Conservation (phyloP, 2,113 vertebrate genomes). For the Fulica atra region DNA sequence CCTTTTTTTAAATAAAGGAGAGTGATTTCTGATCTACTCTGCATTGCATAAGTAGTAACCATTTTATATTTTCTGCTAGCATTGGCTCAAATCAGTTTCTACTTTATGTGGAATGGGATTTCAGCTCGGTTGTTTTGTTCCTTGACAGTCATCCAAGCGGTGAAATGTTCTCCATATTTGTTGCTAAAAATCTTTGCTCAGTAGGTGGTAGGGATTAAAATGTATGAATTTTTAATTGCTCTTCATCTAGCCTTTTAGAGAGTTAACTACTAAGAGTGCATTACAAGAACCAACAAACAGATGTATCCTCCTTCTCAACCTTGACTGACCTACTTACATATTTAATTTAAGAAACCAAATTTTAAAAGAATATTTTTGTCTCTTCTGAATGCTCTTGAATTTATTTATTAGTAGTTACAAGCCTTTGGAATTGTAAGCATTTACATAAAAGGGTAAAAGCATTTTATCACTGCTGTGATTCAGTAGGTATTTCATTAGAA, state of each 20-base stretch:
- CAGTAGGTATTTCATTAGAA: neutral
- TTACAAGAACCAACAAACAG: conserved; percentile 50
- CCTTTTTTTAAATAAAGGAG: neutral
- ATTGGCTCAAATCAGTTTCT: neutral
- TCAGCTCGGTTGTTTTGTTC: neutral
- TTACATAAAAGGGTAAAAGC: neutral
- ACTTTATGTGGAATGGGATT: neutral
- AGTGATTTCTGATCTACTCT: neutral
- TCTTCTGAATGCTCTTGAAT: conserved; percentile 35
- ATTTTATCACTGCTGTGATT: neutral
- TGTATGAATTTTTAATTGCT: conserved; percentile 71
- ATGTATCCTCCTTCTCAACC: conserved; percentile 18
- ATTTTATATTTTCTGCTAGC: neutral
- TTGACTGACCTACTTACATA: conserved; percentile 48
- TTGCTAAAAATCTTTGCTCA: conserved; percentile 34
- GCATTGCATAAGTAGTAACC: neutral
- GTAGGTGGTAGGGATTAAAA: conserved; percentile 50
- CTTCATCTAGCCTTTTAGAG: conserved; percentile 25
- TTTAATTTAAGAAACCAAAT: conserved; percentile 58
- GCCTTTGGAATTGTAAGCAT: neutral
- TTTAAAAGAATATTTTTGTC: neutral
- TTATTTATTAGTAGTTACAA: conserved; percentile 40
- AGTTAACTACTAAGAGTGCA: conserved; percentile 48
- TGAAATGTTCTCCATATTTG: conserved; percentile 56
- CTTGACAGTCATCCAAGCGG: neutral